Base-by-base conservation (phyloP, 1,140 invertebrate species). In the Drosophila oshimai region DNA sequence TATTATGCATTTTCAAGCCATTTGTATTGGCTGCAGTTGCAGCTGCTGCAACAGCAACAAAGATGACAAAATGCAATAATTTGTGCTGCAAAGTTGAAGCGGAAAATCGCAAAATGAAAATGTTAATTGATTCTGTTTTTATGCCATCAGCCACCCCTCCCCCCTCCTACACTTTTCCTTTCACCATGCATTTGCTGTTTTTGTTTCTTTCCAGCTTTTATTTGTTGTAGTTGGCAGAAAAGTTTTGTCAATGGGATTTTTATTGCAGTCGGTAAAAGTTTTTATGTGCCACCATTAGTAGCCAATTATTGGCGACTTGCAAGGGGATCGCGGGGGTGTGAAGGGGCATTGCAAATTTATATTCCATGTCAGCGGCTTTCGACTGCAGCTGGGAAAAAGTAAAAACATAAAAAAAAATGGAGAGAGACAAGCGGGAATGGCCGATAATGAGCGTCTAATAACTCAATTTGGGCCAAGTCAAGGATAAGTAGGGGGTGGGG, bases 281-380 rank as follows among this genome's bases (percentile, higher is more conserved):
- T 86, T 84, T 79, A 84, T 84, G 80, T 75, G 81, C 50, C 75
- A 60, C 80, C 80, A 84, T 84, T 84, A 84, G 80, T 80, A 86
- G 80, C 80, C 80, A 84, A 84, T 84, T 84, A 84, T 84, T 84
- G 80, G 80, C 75, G 80, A 86, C 80, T 84, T 80, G 75, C 65
- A 64, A 22, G 17, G 36, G 46, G 13, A 33, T 29, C 7, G 0
- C 7, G n/a, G 12, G 6, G 18, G 22, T 10, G 53, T 26, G 45
- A 17, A 18, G 41, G 69, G 36, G 51, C 22, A 41, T 26, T 53
- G 74, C 47, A 44, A 33, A 84, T 84, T 86, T 84, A 86, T 84
- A 86, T 79, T 68, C 80, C 49, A 67, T 84, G 79, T 86, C 80
- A 86, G 81, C 80, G 61, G 75, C 58, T 44, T 71, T 61, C 50